These are phyloP conservation scores for Penaeus monodon DNA, from an alignment of 2,888 invertebrate genomes.

Conservation along the genomic window DNA sequence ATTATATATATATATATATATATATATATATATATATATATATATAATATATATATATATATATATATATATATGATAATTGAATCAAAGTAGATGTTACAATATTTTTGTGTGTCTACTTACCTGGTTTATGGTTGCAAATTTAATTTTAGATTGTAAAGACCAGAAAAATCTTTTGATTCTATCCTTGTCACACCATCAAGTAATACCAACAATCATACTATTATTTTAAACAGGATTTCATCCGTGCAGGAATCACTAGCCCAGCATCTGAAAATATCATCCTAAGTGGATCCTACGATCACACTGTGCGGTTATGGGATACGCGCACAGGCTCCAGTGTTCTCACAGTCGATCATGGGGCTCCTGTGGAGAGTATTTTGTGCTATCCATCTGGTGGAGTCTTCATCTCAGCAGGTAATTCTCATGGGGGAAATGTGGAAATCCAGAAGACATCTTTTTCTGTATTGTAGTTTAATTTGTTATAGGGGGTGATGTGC, in stretches of 20 bases:
- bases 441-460: not conserved
- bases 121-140: too few relatives aligned
- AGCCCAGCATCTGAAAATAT: conserved; percentile 83
- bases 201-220: not conserved
- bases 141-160: too few relatives aligned
- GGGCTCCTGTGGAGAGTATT: conserved; percentile 89
- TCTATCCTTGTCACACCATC: conserved; percentile 24
- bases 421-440: not conserved
- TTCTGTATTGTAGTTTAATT: not conserved
- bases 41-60: too few relatives aligned
- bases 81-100: too few relatives aligned
- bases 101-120: too few relatives aligned
- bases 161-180: too few relatives aligned
- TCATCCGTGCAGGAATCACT: conserved; percentile 79
- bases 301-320: conserved; percentile 87
- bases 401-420: conserved; percentile 88
- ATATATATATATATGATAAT: too few relatives aligned
- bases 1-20: too few relatives aligned
- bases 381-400: conserved; percentile 90
- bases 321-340: conserved; percentile 81
- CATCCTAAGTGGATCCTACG: conserved; percentile 89
- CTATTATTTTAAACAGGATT: conserved; percentile 67
- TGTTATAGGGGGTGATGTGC: too few relatives aligned
- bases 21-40: too few relatives aligned
- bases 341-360: conserved; percentile 79